Base-by-base conservation (phyloP, 2,113 vertebrate species). In the Campylomormyrus numenius region DNA sequence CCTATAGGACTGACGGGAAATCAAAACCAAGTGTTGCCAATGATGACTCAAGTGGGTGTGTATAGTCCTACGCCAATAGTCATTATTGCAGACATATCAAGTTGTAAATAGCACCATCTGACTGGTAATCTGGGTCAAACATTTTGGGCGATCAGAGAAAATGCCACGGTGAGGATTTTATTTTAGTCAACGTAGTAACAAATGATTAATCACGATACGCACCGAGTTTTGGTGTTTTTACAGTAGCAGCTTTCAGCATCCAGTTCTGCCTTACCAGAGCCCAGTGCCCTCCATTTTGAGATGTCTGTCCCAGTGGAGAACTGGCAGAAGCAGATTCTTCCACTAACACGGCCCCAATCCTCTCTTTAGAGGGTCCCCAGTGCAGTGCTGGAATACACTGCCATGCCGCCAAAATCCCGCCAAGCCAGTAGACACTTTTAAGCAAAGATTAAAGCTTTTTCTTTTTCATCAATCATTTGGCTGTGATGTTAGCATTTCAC, bases 361-460 rank as follows among this genome's bases (percentile, higher is more conserved):
- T 46, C 31, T 85, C 87, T 31, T 74, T 49, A 88, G 87, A 62
- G 88, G 50, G 53, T 39, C 88, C 88, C 89, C 89, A 52, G 27
- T 9, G 85, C 88, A 45, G 91, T n/a, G 92, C 93, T 93, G 93
- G 92, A 94, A 94, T 92, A 92, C 93, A 92, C 92, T 91, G 93
- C 66, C 24, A 70, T 19, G n/a, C 46, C 5, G 39, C 92, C 93
- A 88, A 94, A 91, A 85, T 92, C 94, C 94, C 94, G 95, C 95
- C 95, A 96, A 95, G 94, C 93, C 94, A 94, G 94, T 92, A 94
- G 94, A 96, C 94, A 96, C 95, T 96, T 96, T 96, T 95, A 96
- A 96, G 94, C 95, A 95, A 96, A 96, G 95, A 96, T 96, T 96
- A 96, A 96, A 96, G 95, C 95, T 96, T 95, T 96, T 95, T 94